phyloP scores from a whole-genome alignment of 2,797 vertebrate genomes.

The Dicrostonyx torquatus region DNA sequence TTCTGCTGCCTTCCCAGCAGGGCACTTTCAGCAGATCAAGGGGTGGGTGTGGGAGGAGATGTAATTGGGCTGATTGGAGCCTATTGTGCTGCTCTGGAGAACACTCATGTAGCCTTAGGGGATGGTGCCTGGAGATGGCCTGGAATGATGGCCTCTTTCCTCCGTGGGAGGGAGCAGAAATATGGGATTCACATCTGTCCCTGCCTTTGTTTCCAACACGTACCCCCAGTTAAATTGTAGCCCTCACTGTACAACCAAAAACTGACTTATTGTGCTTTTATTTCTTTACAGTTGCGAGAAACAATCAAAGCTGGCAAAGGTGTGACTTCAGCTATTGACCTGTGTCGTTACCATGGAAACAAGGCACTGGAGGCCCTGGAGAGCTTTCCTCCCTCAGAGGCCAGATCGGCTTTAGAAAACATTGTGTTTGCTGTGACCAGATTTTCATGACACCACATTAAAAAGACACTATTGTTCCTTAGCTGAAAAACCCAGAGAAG shows the following conservation, averaged over 20 bases:
- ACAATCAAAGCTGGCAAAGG: slow-evolving; percentile 94
- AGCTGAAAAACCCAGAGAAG: slow-evolving; percentile 5
- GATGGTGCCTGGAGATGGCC: slow-evolving; percentile 25
- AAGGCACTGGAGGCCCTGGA: slow-evolving; percentile 95
- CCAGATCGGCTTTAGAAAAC: slow-evolving; percentile 97
- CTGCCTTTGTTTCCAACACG: slow-evolving; percentile 3
- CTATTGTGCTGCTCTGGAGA: background rate
- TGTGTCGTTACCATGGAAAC: slow-evolving; percentile 97
- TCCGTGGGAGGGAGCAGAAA: slow-evolving; percentile 12
- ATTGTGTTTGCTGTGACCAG: slow-evolving; percentile 94
- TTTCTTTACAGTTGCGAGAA: slow-evolving; percentile 92
- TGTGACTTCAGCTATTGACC: slow-evolving; percentile 96
- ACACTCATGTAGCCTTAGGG: background rate
- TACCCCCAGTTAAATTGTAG: background rate
- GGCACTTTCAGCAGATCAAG: background rate
- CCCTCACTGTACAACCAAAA: slow-evolving; percentile 52
- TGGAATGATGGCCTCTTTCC: slow-evolving; percentile 49
- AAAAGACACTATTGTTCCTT: slow-evolving; percentile 72
- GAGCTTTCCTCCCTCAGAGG: slow-evolving; percentile 95
- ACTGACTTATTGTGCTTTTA: slow-evolving; percentile 81
- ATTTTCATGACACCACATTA: slow-evolving; percentile 87
- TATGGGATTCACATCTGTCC: background rate
- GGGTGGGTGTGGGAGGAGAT: background rate
- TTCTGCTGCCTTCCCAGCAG: background rate
- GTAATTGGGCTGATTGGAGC: slow-evolving; percentile 47